Percentiles rank a stretch among this genome's conserved stretches.
Conservation (phyloP, 2,113 vertebrate species). For the Recurvirostra avosetta region DNA sequence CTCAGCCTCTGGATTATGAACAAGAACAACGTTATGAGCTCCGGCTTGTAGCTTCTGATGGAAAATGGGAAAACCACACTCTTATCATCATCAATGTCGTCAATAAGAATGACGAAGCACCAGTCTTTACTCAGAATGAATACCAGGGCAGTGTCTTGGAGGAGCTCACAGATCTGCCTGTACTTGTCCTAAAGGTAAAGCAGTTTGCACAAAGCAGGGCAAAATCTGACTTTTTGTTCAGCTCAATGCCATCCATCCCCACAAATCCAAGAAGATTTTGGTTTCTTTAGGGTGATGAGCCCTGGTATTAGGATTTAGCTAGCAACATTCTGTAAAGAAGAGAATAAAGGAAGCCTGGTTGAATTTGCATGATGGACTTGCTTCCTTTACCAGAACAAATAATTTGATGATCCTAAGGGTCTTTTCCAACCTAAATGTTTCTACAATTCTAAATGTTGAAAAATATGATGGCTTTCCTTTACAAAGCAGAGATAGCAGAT, state of each 20-base stretch:
- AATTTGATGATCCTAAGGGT: neutral
- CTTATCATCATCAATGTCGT: slow-evolving; percentile 77
- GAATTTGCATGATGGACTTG: neutral
- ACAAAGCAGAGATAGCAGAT: neutral
- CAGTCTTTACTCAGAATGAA: slow-evolving; percentile 81
- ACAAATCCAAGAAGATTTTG: neutral
- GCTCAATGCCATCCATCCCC: neutral
- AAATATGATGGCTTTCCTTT: neutral
- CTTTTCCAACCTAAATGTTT: neutral
- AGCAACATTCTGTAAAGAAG: neutral
- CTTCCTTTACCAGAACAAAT: neutral
- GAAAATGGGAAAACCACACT: slow-evolving; percentile 90
- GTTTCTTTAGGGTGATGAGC: neutral
- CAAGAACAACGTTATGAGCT: slow-evolving; percentile 79
- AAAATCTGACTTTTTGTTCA: neutral
- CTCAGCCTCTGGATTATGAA: slow-evolving; percentile 87
- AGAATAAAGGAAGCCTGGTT: neutral
- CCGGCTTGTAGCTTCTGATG: slow-evolving; percentile 84
- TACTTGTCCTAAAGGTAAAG: slow-evolving; percentile 82
- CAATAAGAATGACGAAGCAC: slow-evolving; percentile 88
- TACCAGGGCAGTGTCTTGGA: slow-evolving; percentile 80
- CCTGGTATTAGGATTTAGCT: neutral
- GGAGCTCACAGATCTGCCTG: slow-evolving; percentile 80
- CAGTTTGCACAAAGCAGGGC: neutral
- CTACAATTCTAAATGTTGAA: neutral